phyloP scores from a whole-genome alignment of 2,888 invertebrate genomes.

The Orgyia antiqua region DNA sequence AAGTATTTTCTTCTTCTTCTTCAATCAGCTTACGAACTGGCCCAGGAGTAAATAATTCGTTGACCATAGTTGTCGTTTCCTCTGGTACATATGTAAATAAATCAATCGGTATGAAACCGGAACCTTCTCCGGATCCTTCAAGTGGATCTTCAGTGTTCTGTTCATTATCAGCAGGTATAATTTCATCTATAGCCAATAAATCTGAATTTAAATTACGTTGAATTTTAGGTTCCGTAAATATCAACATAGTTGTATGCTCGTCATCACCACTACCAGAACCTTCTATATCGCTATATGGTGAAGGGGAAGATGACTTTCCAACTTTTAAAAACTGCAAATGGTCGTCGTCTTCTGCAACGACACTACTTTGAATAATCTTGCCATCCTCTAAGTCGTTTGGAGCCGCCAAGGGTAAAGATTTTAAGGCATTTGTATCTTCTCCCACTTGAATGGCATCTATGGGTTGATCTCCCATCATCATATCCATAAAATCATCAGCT shows the following conservation, averaged over 20 bases:
- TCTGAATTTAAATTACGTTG: constrained; percentile 27
- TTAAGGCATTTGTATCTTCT: constrained; percentile 54
- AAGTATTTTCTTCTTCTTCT: constrained; percentile 37
- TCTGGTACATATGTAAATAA: constrained; percentile 5
- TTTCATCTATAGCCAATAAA: constrained; percentile 38
- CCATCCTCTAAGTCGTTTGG: constrained; percentile 62
- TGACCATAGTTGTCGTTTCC: constrained; percentile 41
- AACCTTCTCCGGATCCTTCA: constrained; percentile 65
- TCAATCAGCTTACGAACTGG: constrained; percentile 32
- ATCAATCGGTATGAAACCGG: constrained; percentile 33
- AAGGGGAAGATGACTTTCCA: constrained; percentile 34
- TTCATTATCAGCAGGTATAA: constrained; percentile 37
- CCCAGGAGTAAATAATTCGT: constrained; percentile 45
- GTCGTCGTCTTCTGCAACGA: constrained; percentile 56
- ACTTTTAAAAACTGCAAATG: constrained; percentile 58
- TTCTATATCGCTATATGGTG: constrained; percentile 43
- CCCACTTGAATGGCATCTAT: constrained; percentile 56
- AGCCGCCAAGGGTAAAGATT: constrained; percentile 54
- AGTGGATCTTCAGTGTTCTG: constrained; percentile 48
- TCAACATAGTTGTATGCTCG: constrained; percentile 61
- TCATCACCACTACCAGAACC: constrained; percentile 58
- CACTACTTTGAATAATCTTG: constrained; percentile 48
- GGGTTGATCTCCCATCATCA: constrained; percentile 82
- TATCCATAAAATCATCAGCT: constrained; percentile 62
- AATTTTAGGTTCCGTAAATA: constrained; percentile 35